Base-by-base conservation (phyloP, 2,888 invertebrate species). In the Ochropleura plecta region DNA sequence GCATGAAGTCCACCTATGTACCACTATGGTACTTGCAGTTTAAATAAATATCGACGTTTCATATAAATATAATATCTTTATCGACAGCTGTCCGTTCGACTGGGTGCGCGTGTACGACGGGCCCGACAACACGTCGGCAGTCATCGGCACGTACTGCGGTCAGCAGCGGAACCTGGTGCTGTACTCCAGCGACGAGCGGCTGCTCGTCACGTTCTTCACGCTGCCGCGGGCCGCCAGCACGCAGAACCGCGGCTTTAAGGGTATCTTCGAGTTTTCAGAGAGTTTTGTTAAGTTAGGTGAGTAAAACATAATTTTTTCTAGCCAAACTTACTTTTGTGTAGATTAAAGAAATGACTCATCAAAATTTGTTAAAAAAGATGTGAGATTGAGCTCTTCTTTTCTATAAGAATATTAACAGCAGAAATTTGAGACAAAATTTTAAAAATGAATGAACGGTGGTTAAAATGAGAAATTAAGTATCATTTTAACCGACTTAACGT, bases 191-290 rank as follows among this genome's bases (percentile, higher is more conserved):
- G 98, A 98, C 96, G 98, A 98, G 94, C 98, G 98, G 87, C 97
- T 99, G 91, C 98, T 98, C 92, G 98, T 99, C 92, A 98, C 98
- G 91, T 99, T 99, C 97, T 98, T 97, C 94, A 99, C 99, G 90
- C 97, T 99, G 91, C 97, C 98, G 94, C 98, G 98, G 96, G 98
- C 98, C 95, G 99, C 98, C 94, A 99, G 98, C 96, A 98, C 99
- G 89, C 99, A 99, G 97, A 99, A 99, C 97, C 98, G 99, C 94
- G 99, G 99, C 93, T 99, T 99, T 97, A 99, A 99, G 97, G 99
- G 99, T 94, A 99, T 99, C 96, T 99, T 99, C 97, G 99, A 99
- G 97, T 99, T 99, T 97, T 99, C 99, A 91, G 98, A 99, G 96
- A 98, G 98, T 97, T 99, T 99, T 97, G 99, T 99, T 96, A 99